Evolutionary conservation across 2,797 vertebrate genomes (phyloP).

Genomic region (Valencia hispanica): DNA sequence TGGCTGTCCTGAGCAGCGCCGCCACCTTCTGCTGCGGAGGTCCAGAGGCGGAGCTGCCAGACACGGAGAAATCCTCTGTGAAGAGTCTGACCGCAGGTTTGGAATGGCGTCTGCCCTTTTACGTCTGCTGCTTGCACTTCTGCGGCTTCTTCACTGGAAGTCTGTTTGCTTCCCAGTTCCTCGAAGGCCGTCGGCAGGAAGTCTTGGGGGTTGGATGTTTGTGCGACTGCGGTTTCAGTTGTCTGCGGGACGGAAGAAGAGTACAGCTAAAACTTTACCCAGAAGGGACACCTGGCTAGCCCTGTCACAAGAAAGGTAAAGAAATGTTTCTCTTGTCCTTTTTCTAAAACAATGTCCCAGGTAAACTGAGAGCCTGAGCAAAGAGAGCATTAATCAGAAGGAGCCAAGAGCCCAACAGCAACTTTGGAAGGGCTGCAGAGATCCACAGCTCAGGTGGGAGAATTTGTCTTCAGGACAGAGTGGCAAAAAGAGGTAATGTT

Average conservation of each 20-base stretch:
- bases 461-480: too few species aligned
- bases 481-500: too few species aligned
- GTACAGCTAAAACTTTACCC: constrained; percentile 44
- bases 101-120: neutral
- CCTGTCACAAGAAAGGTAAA: constrained; percentile 79
- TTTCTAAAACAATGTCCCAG: neutral
- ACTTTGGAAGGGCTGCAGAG: too few species aligned
- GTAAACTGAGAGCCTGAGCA: neutral
- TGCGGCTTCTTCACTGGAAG: neutral
- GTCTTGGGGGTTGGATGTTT: constrained; percentile 76
- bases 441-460: too few species aligned
- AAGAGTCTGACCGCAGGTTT: constrained; percentile 57
- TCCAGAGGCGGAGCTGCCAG: constrained; percentile 52
- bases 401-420: too few species aligned
- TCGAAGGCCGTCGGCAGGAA: constrained; percentile 35
- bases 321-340: neutral
- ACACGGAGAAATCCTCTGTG: constrained; percentile 24
- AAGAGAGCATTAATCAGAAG: too few species aligned
- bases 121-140: neutral
- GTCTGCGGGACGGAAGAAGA: constrained; percentile 65
- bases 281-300: constrained; percentile 80
- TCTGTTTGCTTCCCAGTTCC: constrained; percentile 49
- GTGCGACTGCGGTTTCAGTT: constrained; percentile 79
- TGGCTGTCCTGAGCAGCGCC: constrained; percentile 73
- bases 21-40: constrained; percentile 80